Evolutionary conservation across 1,140 invertebrate species (phyloP).

Genomic region (Drosophila leontia): DNA sequence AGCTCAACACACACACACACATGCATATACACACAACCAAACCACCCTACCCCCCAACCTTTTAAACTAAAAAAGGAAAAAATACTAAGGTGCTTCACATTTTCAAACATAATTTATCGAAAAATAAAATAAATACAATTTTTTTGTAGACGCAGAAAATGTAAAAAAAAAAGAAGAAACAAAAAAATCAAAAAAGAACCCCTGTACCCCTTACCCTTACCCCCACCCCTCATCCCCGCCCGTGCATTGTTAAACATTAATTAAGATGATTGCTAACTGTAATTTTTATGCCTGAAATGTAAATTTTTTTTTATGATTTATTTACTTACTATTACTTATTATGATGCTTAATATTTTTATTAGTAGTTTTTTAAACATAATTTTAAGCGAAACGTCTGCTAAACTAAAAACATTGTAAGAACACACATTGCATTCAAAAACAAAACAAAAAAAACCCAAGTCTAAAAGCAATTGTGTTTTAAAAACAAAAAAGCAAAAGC

Average conservation of each 20-base stretch:
- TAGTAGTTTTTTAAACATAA: slow-evolving; percentile 30
- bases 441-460: not conserved
- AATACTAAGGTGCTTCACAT: not conserved
- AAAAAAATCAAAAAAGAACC: slow-evolving; percentile 6
- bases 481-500: slow-evolving; percentile 38
- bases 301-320: slow-evolving; percentile 31
- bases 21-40: not conserved
- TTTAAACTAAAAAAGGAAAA: not conserved
- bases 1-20: slow-evolving; percentile 11
- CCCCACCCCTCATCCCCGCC: not conserved
- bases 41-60: slow-evolving; percentile 1
- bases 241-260: slow-evolving; percentile 10
- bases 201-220: not conserved
- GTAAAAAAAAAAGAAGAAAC: slow-evolving; percentile 19
- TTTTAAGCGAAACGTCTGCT: slow-evolving; percentile 21
- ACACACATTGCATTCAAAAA: slow-evolving; percentile 46
- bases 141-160: slow-evolving; percentile 26
- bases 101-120: not conserved
- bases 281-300: slow-evolving; percentile 20
- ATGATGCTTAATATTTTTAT: slow-evolving; percentile 42
- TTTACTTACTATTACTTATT: slow-evolving; percentile 45
- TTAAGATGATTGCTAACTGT: slow-evolving; percentile 1
- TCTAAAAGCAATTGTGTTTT: slow-evolving; percentile 54
- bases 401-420: slow-evolving; percentile 40
- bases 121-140: slow-evolving; percentile 37